Evolutionary conservation across 2,888 invertebrate species (phyloP).

Genomic region (Hydroisotoma schaefferi): DNA sequence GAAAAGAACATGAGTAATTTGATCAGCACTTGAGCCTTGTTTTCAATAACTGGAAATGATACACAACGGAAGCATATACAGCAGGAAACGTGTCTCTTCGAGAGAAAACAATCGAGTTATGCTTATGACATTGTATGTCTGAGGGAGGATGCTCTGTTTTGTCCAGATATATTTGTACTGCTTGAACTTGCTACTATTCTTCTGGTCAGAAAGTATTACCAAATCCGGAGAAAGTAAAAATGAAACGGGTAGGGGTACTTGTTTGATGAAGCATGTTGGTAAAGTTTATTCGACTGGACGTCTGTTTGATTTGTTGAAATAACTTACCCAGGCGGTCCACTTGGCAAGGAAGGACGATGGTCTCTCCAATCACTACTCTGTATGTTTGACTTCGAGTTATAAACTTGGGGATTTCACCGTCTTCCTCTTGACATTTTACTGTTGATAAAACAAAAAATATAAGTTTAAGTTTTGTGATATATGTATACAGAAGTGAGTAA

Average conservation of each 20-base stretch:
- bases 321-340: constrained; percentile 73
- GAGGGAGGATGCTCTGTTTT: too few species aligned
- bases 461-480: not conserved
- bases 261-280: not conserved
- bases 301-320: constrained; percentile 1
- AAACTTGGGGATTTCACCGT: constrained; percentile 60
- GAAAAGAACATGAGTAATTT: too few species aligned
- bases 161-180: too few species aligned
- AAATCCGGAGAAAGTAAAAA: not conserved
- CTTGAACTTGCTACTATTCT: too few species aligned
- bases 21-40: too few species aligned
- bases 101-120: too few species aligned
- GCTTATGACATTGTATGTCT: too few species aligned
- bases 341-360: constrained; percentile 71
- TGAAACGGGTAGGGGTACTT: not conserved
- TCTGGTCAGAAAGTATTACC: too few species aligned
- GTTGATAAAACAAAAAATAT: constrained; percentile 2
- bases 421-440: constrained; percentile 19
- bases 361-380: constrained; percentile 73
- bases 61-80: too few species aligned
- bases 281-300: not conserved
- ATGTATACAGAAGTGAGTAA: too few species aligned
- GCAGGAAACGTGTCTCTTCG: too few species aligned
- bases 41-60: too few species aligned
- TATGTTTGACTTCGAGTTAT: constrained; percentile 71